A percentile compares a stretch with the other conserved stretches of the same genome.
phyloP scores from a whole-genome alignment of 1,140 invertebrate genomes.

The Diachasma alloeum region DNA sequence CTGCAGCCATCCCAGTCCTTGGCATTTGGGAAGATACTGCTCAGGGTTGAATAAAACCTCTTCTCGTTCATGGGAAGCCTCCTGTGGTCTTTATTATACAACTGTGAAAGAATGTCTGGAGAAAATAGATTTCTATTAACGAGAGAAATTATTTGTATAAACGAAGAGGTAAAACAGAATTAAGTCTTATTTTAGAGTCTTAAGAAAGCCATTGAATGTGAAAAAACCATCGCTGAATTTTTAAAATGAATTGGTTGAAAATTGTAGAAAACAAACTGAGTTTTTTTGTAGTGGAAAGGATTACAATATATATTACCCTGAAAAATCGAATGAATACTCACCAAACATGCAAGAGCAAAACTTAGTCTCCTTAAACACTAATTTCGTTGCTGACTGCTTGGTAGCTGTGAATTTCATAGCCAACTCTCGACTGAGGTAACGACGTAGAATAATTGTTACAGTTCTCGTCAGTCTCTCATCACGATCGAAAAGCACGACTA shows the following conservation, averaged over 20 bases:
- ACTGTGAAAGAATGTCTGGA: background rate
- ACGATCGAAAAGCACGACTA: background rate
- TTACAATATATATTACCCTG: background rate
- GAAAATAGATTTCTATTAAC: background rate
- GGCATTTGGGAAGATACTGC: constrained; percentile 5
- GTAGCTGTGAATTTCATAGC: constrained; percentile 13
- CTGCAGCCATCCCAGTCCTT: background rate
- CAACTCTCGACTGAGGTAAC: background rate
- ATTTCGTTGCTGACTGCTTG: background rate
- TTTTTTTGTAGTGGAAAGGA: no score
- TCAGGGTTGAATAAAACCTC: background rate
- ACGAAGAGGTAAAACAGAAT: no score
- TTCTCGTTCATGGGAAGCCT: background rate
- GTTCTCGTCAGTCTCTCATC: background rate
- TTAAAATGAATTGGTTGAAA: no score
- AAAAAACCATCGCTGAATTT: no score
- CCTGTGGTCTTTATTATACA: background rate
- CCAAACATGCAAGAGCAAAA: constrained; percentile 6
- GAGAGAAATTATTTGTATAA: no score
- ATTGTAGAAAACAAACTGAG: no score
- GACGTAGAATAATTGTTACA: background rate
- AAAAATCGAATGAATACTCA: background rate
- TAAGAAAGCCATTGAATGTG: no score
- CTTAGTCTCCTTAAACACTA: background rate
- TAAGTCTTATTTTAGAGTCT: no score